These are phyloP conservation scores for Calephelis virginiensis DNA, from an alignment of 1,140 invertebrate species.

Conservation along the genomic window DNA sequence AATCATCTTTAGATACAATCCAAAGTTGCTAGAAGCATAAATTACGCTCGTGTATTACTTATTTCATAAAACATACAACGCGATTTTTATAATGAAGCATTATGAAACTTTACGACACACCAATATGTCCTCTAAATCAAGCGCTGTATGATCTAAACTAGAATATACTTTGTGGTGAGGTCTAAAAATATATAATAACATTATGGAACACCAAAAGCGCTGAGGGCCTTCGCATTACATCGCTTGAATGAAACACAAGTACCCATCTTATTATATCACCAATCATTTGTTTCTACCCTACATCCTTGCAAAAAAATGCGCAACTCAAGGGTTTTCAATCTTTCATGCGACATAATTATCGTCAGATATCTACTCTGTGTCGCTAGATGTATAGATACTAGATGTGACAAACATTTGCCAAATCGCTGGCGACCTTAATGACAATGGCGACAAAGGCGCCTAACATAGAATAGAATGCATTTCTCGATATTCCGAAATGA, in stretches of 20 bases:
- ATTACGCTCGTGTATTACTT: slow-evolving; percentile 12
- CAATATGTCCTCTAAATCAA: neutral
- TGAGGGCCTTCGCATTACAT: slow-evolving; percentile 22
- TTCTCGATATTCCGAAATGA: no score
- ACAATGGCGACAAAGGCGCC: no score
- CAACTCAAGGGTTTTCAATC: slow-evolving; percentile 66
- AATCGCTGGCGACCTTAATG: no score
- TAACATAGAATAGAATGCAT: no score
- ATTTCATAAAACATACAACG: slow-evolving; percentile 7
- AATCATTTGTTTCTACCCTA: slow-evolving; percentile 48
- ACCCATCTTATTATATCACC: slow-evolving; percentile 33
- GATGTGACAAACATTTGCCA: slow-evolving; percentile 18
- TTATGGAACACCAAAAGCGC: slow-evolving; percentile 14
- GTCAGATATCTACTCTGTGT: slow-evolving; percentile 45
- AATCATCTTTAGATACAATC: neutral
- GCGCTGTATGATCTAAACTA: neutral
- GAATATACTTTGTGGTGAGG: neutral
- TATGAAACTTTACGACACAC: neutral
- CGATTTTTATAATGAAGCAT: slow-evolving; percentile 18
- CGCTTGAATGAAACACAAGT: slow-evolving; percentile 34
- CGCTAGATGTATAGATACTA: slow-evolving; percentile 28
- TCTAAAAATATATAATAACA: slow-evolving; percentile 11
- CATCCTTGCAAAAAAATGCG: slow-evolving; percentile 49
- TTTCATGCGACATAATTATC: slow-evolving; percentile 72
- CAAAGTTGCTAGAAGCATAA: neutral